Evolutionary conservation across 2,113 vertebrate genomes (phyloP), one percentile per base, ranked within the genome.

Genomic region (Orthonyx spaldingii): DNA sequence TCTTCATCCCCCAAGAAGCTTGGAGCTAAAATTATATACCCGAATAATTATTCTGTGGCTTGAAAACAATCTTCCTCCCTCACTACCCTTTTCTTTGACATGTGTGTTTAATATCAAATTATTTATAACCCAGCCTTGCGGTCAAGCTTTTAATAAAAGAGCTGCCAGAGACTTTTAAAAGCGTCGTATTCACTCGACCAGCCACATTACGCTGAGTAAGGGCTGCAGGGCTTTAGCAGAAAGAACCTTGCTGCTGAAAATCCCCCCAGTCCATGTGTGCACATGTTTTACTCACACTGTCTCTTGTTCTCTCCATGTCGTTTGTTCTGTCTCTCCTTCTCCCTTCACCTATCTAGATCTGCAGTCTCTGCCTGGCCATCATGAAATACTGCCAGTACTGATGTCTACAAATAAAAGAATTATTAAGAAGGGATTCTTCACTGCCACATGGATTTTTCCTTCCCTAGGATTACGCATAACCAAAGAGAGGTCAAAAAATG

Each of bases 81-180:
- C 66, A 81, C 21, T 69, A 74, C 86, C 70, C 84, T 87, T 64
- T 64, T 70, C 66, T 89, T 86, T 96, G 94, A 97, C 86, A 28
- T 89, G 92, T 87, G 55, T 89, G 87, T 86, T 97, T 97, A 97
- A 97, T 97, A 97, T 97, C 82, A 86, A 97, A 95, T 97, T 96
- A 97, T 97, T 97, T 96, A 94, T 97, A 94, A 96, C 66, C 35
- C 77, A 94, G 83, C 65, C 84, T 80, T 3, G 14, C 74, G 46
- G 86, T 93, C 97, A 97, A 91, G 72, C 93, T 95, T 96, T 97
- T 96, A 95, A 96, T 96, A 84, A 87, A 91, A 91, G 81, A 76
- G 47, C 89, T 89, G 94, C 94, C 71, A 88, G 91, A 96, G 83
- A 63, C 77, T 95, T 97, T 91, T 93, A 95, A 94, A 95, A 88